Percentiles rank a stretch among this genome's conserved stretches.
Conservation (phyloP, 2,888 invertebrate genomes). For the Drosophila lacicola region DNA sequence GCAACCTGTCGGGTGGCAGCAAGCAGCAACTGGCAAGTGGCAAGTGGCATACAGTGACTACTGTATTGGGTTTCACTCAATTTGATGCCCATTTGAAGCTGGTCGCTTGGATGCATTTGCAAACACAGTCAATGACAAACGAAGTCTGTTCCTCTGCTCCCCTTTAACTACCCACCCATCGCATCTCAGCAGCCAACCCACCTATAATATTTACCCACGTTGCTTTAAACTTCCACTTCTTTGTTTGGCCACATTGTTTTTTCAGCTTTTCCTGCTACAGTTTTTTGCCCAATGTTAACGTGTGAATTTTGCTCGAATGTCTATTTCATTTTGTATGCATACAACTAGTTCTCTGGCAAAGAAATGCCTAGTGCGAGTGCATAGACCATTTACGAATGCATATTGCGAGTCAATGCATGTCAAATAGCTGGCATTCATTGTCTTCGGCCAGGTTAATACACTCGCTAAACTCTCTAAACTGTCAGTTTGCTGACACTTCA, state of each 20-base stretch:
- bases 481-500: neutral
- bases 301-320: constrained; percentile 57
- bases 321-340: constrained; percentile 7
- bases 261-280: constrained; percentile 17
- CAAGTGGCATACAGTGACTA: neutral
- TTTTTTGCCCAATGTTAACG: constrained; percentile 21
- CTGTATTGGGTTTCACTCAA: constrained; percentile 26
- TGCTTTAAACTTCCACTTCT: constrained; percentile 68
- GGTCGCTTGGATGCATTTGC: constrained; percentile 10
- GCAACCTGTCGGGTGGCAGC: constrained; percentile 6
- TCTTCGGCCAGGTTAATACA: constrained; percentile 33
- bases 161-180: neutral
- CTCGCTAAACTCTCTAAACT: constrained; percentile 8
- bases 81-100: constrained; percentile 29
- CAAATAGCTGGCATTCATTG: constrained; percentile 45
- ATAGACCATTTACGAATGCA: constrained; percentile 27
- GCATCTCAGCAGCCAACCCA: no score
- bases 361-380: constrained; percentile 11
- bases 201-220: constrained; percentile 44
- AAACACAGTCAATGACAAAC: constrained; percentile 26
- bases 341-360: constrained; percentile 29
- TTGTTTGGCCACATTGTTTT: constrained; percentile 57
- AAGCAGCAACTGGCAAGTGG: constrained; percentile 7
- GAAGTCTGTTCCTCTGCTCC: neutral
- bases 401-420: constrained; percentile 48